phyloP scores from a whole-genome alignment of 1,140 invertebrate species.

The Camponotus floridanus region DNA sequence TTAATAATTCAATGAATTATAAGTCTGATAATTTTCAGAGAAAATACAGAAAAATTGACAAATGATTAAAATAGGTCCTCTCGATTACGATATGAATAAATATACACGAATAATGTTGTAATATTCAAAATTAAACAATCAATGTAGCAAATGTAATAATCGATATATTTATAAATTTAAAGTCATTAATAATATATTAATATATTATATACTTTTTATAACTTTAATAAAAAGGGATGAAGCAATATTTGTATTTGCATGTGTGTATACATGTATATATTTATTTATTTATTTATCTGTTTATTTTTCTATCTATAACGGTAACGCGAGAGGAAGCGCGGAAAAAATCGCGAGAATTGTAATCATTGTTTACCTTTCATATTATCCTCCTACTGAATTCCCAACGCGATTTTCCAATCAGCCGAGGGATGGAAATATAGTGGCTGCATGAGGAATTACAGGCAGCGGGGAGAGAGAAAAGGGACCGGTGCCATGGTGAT shows the following conservation, averaged over 20 bases:
- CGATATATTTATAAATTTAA: too few relatives aligned
- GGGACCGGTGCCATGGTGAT: background rate
- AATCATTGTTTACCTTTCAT: background rate
- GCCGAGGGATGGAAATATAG: slow-evolving; percentile 49
- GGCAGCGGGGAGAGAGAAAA: background rate
- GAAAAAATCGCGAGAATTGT: background rate
- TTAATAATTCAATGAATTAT: background rate
- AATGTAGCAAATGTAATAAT: too few relatives aligned
- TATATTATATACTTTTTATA: too few relatives aligned
- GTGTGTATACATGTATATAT: background rate
- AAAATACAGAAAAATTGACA: background rate
- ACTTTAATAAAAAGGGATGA: background rate
- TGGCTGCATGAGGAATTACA: slow-evolving; percentile 52
- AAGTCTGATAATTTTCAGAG: background rate
- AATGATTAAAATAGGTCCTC: background rate
- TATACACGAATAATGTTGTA: background rate
- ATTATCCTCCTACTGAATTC: slow-evolving; percentile 35
- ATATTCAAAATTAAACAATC: background rate
- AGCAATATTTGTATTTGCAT: background rate
- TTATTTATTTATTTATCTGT: too few relatives aligned
- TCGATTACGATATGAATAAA: background rate
- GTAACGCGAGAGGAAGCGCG: background rate
- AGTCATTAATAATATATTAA: too few relatives aligned
- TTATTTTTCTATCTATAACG: background rate
- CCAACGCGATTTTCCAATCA: slow-evolving; percentile 53